Conservation (phyloP, 2,797 vertebrate genomes). For the Morelia viridis region DNA sequence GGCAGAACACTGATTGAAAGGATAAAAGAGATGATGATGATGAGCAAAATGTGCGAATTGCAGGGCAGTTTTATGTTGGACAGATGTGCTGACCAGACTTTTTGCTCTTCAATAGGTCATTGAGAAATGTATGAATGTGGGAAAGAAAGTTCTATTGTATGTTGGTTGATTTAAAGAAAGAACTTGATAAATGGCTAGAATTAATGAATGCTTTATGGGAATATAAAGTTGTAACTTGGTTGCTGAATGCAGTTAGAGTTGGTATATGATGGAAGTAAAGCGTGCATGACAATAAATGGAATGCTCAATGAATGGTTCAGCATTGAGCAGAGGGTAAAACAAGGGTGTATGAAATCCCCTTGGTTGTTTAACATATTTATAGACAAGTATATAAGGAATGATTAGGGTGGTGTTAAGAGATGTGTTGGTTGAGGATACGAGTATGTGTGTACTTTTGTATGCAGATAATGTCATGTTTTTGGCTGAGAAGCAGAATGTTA, state of each 20-base stretch:
- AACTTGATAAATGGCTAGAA: background rate
- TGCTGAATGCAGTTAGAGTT: background rate
- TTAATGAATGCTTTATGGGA: background rate
- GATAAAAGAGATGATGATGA: background rate
- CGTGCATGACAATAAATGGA: background rate
- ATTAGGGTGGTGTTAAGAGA: background rate
- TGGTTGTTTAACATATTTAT: background rate
- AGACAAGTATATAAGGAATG: background rate
- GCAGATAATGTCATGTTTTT: background rate
- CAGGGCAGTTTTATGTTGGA: background rate
- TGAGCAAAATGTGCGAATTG: background rate
- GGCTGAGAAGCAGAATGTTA: background rate
- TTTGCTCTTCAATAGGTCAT: background rate
- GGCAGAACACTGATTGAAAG: background rate
- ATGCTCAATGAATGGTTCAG: background rate
- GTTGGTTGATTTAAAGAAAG: background rate
- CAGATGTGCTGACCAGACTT: background rate
- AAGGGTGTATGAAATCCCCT: background rate
- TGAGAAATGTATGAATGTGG: background rate
- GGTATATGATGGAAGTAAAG: background rate
- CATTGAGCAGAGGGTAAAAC: background rate
- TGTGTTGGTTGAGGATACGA: background rate
- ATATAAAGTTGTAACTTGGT: background rate
- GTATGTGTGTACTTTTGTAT: background rate
- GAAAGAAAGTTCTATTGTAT: background rate